Conservation (phyloP, 2,888 invertebrate species). For the Leucophora obtusa region DNA sequence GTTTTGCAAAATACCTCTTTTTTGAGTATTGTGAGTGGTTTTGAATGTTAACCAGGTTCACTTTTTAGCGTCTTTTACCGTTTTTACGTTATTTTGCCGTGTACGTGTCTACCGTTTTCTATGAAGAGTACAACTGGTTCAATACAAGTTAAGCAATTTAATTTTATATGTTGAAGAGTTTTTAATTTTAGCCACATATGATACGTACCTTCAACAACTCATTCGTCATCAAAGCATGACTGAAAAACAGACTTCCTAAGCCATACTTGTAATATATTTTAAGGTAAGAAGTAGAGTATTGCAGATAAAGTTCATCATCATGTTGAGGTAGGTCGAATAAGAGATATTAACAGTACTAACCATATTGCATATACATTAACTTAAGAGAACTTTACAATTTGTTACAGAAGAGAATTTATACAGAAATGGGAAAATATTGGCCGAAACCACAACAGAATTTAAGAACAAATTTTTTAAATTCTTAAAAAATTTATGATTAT, state of each 20-base stretch:
- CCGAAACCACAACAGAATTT: no score
- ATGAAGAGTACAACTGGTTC: constrained; percentile 57
- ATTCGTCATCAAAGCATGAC: background rate
- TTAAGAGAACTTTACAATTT: background rate
- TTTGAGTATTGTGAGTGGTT: constrained; percentile 9
- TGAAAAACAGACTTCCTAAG: background rate
- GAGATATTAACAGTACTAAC: background rate
- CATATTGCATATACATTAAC: background rate
- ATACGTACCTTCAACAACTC: background rate
- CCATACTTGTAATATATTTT: background rate
- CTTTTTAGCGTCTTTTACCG: constrained; percentile 37
- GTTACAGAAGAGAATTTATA: background rate
- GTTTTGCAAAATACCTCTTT: constrained; percentile 42
- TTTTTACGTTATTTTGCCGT: constrained; percentile 36
- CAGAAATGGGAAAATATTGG: background rate
- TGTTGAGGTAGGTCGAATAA: constrained; percentile 2
- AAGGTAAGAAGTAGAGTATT: background rate
- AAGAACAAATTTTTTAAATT: no score
- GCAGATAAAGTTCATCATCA: background rate
- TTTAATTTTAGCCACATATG: background rate
- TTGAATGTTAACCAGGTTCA: constrained; percentile 44
- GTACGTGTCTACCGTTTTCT: constrained; percentile 40
- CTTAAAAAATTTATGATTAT: no score
- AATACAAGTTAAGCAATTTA: constrained; percentile 43
- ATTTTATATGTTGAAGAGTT: constrained; percentile 51